These are phyloP conservation scores for Dasyurus viverrinus DNA, from an alignment of 2,113 vertebrate species.

Conservation along the genomic window DNA sequence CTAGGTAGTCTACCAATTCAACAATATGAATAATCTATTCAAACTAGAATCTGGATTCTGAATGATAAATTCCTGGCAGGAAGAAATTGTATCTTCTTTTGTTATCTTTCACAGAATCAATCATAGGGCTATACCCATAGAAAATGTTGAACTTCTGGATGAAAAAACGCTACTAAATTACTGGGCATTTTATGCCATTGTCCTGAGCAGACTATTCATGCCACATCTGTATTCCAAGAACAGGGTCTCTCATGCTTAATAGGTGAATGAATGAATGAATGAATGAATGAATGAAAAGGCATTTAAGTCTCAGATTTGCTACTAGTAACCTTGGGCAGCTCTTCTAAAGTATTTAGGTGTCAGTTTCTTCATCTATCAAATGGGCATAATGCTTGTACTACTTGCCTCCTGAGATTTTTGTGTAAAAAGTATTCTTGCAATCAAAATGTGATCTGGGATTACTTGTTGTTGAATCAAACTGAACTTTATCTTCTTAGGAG, in stretches of 20 bases:
- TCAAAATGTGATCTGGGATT: background rate
- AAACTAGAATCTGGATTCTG: background rate
- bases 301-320: background rate
- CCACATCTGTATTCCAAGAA: background rate
- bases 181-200: background rate
- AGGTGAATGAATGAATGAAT: background rate
- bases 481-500: background rate
- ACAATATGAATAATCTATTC: background rate
- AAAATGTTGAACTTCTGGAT: background rate
- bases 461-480: background rate
- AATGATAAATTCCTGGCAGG: background rate
- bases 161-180: background rate
- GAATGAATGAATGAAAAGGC: background rate
- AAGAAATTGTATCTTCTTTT: background rate
- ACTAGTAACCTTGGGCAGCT: background rate
- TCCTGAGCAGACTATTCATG: background rate
- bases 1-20: background rate
- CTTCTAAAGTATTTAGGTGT: background rate
- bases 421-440: background rate
- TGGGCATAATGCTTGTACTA: background rate
- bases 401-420: background rate
- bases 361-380: conserved; percentile 9
- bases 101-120: background rate
- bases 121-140: background rate
- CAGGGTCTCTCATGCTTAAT: background rate